A percentile compares a stretch with the other conserved stretches of the same genome.
Conservation (phyloP, 2,797 vertebrate genomes). For the Malurus leucopterus region DNA sequence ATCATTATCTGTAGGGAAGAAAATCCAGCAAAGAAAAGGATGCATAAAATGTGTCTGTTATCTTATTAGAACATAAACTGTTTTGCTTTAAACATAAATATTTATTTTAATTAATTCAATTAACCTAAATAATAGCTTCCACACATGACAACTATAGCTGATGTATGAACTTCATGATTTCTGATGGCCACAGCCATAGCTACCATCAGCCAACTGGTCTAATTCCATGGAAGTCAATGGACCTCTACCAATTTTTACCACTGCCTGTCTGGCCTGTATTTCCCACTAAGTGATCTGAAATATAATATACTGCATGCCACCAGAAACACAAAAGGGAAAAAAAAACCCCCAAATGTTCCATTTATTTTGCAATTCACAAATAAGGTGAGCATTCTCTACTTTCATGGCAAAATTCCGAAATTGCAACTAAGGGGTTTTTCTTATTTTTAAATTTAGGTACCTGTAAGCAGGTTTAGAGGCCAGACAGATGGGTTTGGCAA, state of each 20-base stretch:
- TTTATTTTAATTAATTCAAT: slow-evolving; percentile 70
- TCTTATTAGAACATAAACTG: slow-evolving; percentile 63
- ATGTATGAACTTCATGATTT: slow-evolving; percentile 32
- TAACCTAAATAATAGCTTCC: slow-evolving; percentile 63
- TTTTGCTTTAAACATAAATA: slow-evolving; percentile 66
- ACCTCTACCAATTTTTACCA: background rate
- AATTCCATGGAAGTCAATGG: background rate
- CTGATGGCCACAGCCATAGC: background rate
- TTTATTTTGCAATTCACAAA: background rate
- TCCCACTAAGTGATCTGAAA: background rate
- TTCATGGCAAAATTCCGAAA: background rate
- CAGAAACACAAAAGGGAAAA: background rate
- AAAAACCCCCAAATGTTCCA: background rate
- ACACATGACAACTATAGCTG: slow-evolving; percentile 45
- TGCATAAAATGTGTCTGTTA: slow-evolving; percentile 55
- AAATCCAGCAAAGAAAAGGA: slow-evolving; percentile 59
- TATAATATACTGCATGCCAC: background rate
- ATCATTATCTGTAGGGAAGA: slow-evolving; percentile 64
- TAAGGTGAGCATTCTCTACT: background rate
- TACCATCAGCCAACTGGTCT: background rate
- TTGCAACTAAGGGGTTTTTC: rapidly evolving
- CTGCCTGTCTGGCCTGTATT: background rate
- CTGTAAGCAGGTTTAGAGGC: background rate
- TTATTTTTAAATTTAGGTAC: background rate
- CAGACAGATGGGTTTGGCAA: slow-evolving; percentile 14